Base-by-base conservation (phyloP, 2,888 invertebrate genomes). In the Amblyjoppa proteus region DNA sequence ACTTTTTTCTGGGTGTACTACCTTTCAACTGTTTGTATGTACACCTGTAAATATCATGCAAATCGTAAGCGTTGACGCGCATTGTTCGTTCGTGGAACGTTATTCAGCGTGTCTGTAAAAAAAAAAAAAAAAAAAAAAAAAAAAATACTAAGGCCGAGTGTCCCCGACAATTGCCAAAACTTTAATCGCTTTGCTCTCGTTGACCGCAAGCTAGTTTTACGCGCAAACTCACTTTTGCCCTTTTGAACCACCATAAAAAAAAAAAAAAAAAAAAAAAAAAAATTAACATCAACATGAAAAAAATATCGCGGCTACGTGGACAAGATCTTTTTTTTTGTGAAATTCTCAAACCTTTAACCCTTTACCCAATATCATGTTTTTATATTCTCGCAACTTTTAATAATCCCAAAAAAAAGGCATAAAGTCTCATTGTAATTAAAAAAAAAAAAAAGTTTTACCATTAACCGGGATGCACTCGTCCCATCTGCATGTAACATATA, bases 51-150 rank as follows among this genome's bases (percentile, higher is more conserved):
- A 28, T 31, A 45, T 58, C 74, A 74, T 74, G 74, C 74, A 74
- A 74, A 58, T 73, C 58, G 28, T 61, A 78, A 58, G 61, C 66
- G 13, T 25, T 25, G 45, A 38, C 45, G 31, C 56, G 38, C 11
- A 34, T 68, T 28, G 25, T 56, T 66, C 73, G 45, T 58, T 45
- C 69, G 28, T 71, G 64, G 73, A 83, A 73, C 13, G n/a, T 66
- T 51, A 3, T 31, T 31, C 31, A 25, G 7, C 7, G 58, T 3
- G 25, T 28, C 28, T 58, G 25, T 25, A 58, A 58, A 11, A 41
- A 34, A 41, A 11, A 41, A 9, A 2, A 34, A 34, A 34, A 34
- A 34, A 34, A 34, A 20, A 56, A 2, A 34, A 34, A 34, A 34
- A 34, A 34, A 34, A 20, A 56, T 28, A 28, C 56, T 25, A 11